Evolutionary conservation across 35 echinoderm and acorn worm genomes (phyloP).

Genomic region (Heliocidaris tuberculata): DNA sequence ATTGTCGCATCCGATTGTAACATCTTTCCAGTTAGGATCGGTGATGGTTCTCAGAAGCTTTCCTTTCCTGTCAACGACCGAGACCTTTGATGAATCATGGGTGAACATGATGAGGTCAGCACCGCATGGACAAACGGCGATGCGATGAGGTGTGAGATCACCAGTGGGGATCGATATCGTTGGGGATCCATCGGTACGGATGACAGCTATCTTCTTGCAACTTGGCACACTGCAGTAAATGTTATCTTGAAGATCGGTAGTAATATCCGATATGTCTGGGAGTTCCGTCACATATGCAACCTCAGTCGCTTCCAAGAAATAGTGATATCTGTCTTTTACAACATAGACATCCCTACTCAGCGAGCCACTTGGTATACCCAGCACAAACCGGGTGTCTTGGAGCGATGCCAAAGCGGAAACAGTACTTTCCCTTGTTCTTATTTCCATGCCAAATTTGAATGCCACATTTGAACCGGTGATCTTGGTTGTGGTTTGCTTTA

Average conservation of each 20-base stretch:
- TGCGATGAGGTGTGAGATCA: neutral
- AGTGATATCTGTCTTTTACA: too few relatives aligned
- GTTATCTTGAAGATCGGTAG: neutral
- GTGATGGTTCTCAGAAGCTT: constrained; percentile 8
- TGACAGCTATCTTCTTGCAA: neutral
- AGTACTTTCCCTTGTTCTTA: neutral
- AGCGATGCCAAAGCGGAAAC: neutral
- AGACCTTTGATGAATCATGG: neutral
- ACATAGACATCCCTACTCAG: too few relatives aligned
- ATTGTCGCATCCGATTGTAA: neutral
- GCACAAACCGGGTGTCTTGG: neutral
- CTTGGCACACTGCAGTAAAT: neutral
- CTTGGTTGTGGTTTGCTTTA: neutral
- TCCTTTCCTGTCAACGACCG: neutral
- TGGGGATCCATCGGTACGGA: neutral
- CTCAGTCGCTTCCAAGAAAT: neutral
- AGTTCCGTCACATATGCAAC: neutral
- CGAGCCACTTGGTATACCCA: too few relatives aligned
- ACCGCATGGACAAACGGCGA: neutral
- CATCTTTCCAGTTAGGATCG: neutral
- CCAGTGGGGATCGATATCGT: neutral
- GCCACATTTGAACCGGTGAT: neutral
- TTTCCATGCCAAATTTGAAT: neutral
- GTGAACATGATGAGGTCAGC: neutral
- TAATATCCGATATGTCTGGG: neutral